Base-by-base conservation (phyloP, 2,113 vertebrate species). In the Pseudolaguvia tuberculata region DNA sequence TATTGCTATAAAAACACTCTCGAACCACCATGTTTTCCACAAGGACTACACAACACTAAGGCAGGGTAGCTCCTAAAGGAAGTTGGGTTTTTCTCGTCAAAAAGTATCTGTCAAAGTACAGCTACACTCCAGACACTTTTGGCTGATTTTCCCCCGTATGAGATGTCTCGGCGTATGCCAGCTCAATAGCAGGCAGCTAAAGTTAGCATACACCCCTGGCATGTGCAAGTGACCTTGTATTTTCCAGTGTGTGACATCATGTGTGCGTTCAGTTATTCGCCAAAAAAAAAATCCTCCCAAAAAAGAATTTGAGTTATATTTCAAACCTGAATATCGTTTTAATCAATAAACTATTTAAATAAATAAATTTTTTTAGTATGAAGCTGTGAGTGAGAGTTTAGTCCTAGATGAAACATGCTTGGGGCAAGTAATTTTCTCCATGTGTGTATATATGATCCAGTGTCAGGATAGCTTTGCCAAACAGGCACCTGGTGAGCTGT, bases 401-500 rank as follows among this genome's bases (percentile, higher is more conserved):
- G 10, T 2, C 17, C 8, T 51, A 45, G 29, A 39, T 4, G 21
- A 65, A 42, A 25, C 50, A 27, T 47, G 51, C 52, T 31, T 31
- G 7, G 13, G 31, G 11, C 39, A 61, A 35, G 48, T 68, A 70
- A 48, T 31, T 31, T 75, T 27, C 62, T 70, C 9, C 17, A 29
- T 15, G 55, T 81, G 55, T 78, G 69, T 76, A 27, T 69, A 53
- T 63, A 51, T 47, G 68, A 65, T 73, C 63, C 61, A 35, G 27
- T 67, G 76, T 45, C 68, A 62, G 51, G 75, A 50, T 69, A 79
- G 85, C 78, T 88, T 88, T 83, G 79, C 48, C 72, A 81, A 85
- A 50, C 80, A 88, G 84, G 84, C 87, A 89, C 87, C 88, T 88
- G 87, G 86, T 85, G 89, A 77, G 87, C 78, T 78, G 82, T 89